Base-by-base conservation (phyloP, 2,797 vertebrate species). In the Argya squamiceps region DNA sequence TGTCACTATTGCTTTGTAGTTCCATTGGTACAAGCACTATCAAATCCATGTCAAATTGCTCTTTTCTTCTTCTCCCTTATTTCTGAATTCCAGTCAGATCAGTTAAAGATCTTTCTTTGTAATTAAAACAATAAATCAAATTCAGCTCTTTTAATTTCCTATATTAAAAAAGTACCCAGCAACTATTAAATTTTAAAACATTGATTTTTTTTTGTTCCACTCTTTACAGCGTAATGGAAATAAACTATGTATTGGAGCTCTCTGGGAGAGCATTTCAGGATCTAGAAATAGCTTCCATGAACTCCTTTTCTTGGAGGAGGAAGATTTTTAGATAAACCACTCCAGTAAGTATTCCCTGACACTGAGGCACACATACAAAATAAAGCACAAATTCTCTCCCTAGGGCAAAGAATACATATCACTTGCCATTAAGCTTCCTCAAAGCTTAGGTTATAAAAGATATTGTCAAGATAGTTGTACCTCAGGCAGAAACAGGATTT, bases 141-240 rank as follows among this genome's bases (percentile, higher is more conserved):
- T 87, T 49, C 44, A 73, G 32, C 44, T 91, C 32, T 69, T 94
- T 93, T 89, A 19, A 49, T 93, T 89, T 88, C 59, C 71, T 53
- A 3, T 69, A 74, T 75, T n/a, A 1, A 50, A 39, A 85, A 73
- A 11, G 16, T 36, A 90, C 7, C 5, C 49, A 70, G 52, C 41
- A 88, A 43, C 53, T 43, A 60, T 63, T 71, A 78, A 1, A 1
- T 86, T 85, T 79, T 34, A 93, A 89, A 93, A 37, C 15, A 44
- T 6, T 39, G 19, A 52, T 84, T 37, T 37, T 37, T 37, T 88
- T 58, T 88, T 59, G 77, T 93, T 94, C 74, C 32, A 10, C 19
- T n/a, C 67, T 77, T 84, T 73, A 21, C 63, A 53, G 30, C 0
- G 0, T 60, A 79, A 76, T 86, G 47, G 67, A 94, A 96, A 87